phyloP scores from a whole-genome alignment of 1,140 invertebrate species.

The Delia radicum region DNA sequence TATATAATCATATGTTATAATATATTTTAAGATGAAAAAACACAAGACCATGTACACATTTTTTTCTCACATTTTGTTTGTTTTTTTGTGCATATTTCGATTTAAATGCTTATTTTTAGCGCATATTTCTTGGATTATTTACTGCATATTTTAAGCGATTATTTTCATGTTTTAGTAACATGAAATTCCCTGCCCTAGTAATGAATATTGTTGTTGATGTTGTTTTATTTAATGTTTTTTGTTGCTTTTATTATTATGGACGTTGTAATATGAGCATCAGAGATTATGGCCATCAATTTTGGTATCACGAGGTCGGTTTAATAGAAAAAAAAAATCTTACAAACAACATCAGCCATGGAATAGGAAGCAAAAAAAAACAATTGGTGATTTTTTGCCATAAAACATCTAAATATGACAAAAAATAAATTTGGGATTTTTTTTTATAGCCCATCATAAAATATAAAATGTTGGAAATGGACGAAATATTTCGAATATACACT shows the following conservation, averaged over 20 bases:
- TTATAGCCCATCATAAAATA: not conserved
- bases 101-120: no score
- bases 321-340: not conserved
- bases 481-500: no score
- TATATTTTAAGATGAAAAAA: no score
- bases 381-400: not conserved
- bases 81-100: no score
- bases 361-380: not conserved
- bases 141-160: no score
- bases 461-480: not conserved
- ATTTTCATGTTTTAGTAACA: no score
- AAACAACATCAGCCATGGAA: not conserved
- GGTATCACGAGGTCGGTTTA: constrained; percentile 40
- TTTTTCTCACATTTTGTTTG: no score
- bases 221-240: not conserved
- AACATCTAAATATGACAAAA: not conserved
- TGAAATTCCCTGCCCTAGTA: no score
- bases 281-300: constrained; percentile 55
- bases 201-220: not conserved
- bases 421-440: not conserved
- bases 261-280: constrained; percentile 30
- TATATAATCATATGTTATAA: no score
- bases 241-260: not conserved
- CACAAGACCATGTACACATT: no score
- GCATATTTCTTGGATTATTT: no score